Conservation (phyloP, 2,888 invertebrate species). For the Polyommatus icarus region DNA sequence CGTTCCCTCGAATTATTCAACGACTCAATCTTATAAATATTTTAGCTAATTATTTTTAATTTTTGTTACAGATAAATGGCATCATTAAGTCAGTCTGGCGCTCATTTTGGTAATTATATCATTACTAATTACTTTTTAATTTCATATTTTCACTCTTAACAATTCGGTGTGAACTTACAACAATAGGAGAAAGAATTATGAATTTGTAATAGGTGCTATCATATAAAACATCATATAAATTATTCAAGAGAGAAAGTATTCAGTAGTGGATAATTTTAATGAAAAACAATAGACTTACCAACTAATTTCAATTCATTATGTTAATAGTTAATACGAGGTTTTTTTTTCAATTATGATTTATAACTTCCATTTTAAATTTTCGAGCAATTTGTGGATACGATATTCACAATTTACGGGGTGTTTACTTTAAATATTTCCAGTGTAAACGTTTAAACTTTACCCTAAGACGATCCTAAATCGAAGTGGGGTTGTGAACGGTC, state of each 20-base stretch:
- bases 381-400: not conserved
- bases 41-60: not conserved
- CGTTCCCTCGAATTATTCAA: too few species aligned
- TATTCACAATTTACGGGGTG: not conserved
- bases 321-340: too few species aligned
- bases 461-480: conserved; percentile 18
- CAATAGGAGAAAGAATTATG: not conserved
- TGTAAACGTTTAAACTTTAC: not conserved
- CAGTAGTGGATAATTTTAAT: not conserved
- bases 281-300: too few species aligned
- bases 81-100: not conserved
- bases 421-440: conserved; percentile 6
- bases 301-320: too few species aligned
- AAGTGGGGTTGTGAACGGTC: conserved; percentile 22
- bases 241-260: not conserved
- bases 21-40: too few species aligned
- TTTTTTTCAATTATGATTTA: not conserved
- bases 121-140: not conserved
- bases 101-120: conserved; percentile 1
- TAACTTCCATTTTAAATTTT: not conserved
- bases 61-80: conserved; percentile 19
- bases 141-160: not conserved
- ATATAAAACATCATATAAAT: not conserved
- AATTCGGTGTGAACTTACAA: not conserved
- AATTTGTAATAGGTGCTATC: not conserved